Evolutionary conservation across 2,113 vertebrate genomes (phyloP).

Genomic region (Myrmecobius fasciatus): DNA sequence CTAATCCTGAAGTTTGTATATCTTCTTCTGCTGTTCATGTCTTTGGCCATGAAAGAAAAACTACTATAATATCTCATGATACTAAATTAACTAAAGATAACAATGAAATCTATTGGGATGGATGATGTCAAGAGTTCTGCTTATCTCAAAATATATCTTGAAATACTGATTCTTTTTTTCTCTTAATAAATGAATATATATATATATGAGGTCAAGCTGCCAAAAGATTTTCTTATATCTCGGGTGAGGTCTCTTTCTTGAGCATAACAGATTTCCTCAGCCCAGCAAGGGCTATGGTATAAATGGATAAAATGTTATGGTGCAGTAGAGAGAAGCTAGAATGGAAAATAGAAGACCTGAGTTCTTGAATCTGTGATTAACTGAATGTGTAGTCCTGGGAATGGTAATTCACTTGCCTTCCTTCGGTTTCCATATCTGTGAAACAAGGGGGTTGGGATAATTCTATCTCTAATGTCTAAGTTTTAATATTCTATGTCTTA

Average conservation of each 20-base stretch:
- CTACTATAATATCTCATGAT: not conserved
- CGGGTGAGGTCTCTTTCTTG: not conserved
- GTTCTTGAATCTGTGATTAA: not conserved
- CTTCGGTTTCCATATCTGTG: not conserved
- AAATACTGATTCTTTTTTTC: not conserved
- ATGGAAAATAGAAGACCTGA: not conserved
- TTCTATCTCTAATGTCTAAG: not conserved
- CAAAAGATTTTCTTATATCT: not conserved
- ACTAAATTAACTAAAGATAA: not conserved
- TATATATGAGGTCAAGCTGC: not conserved
- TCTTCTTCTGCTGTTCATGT: not conserved
- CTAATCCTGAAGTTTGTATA: not conserved
- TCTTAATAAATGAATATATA: not conserved
- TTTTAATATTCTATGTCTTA: not conserved
- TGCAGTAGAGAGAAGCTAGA: not conserved
- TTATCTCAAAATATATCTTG: not conserved
- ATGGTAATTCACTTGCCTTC: not conserved
- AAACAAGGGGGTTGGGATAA: not conserved
- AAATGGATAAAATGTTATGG: not conserved
- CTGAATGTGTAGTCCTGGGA: not conserved
- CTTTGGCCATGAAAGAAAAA: not conserved
- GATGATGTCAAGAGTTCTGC: not conserved
- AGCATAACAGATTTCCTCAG: not conserved
- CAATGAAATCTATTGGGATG: not conserved
- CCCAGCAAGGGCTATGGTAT: not conserved